Evolutionary conservation across 2,797 vertebrate species (phyloP).

Genomic region (Tragopan temminckii): DNA sequence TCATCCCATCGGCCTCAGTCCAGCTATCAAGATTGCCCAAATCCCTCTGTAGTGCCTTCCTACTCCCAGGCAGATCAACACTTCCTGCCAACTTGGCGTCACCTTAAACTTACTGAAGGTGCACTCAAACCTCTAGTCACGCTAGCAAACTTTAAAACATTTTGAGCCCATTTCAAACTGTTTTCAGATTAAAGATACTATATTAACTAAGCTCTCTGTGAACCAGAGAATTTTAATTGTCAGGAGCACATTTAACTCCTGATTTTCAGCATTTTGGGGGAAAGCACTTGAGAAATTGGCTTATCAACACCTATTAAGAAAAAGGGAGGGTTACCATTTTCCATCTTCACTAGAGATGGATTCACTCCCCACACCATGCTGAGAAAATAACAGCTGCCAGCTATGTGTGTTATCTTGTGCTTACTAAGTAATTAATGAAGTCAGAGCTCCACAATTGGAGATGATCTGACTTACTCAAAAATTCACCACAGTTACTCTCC

Average conservation of each 20-base stretch:
- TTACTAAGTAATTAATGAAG: slow-evolving; percentile 56
- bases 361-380: slow-evolving; percentile 16
- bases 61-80: too few species aligned
- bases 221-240: slow-evolving; percentile 14
- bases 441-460: slow-evolving; percentile 49
- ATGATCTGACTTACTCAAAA: slow-evolving; percentile 17
- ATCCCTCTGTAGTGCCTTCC: too few species aligned
- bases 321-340: slow-evolving; percentile 2
- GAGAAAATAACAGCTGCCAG: slow-evolving; percentile 42
- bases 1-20: too few species aligned
- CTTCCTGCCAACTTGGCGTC: too few species aligned
- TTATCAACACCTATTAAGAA: slow-evolving; percentile 21
- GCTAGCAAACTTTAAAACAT: neutral
- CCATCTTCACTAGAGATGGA: neutral
- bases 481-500: neutral
- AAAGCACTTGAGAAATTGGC: neutral
- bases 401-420: neutral
- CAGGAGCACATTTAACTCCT: neutral
- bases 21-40: too few species aligned
- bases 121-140: neutral
- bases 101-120: too few species aligned
- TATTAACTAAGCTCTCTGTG: neutral
- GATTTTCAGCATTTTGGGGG: neutral
- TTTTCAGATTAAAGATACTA: neutral
- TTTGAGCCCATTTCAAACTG: neutral